phyloP scores from a whole-genome alignment of 2,113 vertebrate species.

The Larimichthys crocea region DNA sequence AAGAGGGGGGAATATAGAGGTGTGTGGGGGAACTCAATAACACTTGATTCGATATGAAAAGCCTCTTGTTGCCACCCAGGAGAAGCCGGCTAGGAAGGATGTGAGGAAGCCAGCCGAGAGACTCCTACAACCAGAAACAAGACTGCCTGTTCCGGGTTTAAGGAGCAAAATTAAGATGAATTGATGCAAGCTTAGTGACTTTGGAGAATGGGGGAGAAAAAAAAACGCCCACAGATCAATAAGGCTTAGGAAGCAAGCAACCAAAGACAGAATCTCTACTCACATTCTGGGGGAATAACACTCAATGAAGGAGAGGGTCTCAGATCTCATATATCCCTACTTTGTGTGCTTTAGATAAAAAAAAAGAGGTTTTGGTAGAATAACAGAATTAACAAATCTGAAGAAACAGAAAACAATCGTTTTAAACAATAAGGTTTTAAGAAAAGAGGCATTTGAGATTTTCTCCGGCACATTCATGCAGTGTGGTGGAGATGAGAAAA shows the following conservation, averaged over 20 bases:
- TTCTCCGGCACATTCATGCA: neutral
- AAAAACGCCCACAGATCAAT: constrained; percentile 83
- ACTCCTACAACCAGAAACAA: constrained; percentile 86
- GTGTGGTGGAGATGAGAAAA: constrained; percentile 4
- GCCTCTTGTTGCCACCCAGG: constrained; percentile 86
- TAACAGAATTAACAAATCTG: constrained; percentile 44
- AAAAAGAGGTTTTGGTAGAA: constrained; percentile 58
- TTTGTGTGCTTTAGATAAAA: constrained; percentile 69
- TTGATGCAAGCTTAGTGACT: constrained; percentile 86
- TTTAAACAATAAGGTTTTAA: constrained; percentile 32
- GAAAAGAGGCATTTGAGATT: constrained; percentile 15
- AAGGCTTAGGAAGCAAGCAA: constrained; percentile 81
- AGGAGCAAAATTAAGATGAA: constrained; percentile 86
- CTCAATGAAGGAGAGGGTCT: constrained; percentile 73
- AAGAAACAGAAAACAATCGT: constrained; percentile 9
- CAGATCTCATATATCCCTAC: constrained; percentile 64
- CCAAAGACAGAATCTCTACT: constrained; percentile 77
- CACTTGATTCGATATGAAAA: constrained; percentile 87
- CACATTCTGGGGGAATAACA: constrained; percentile 75
- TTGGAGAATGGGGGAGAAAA: constrained; percentile 79
- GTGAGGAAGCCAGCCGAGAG: constrained; percentile 82
- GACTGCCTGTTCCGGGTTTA: constrained; percentile 86
- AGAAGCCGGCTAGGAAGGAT: constrained; percentile 81
- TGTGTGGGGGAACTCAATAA: constrained; percentile 85
- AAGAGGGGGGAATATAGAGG: constrained; percentile 76